Conservation (phyloP, 2,888 invertebrate genomes). For the Argyresthia goedartella region DNA sequence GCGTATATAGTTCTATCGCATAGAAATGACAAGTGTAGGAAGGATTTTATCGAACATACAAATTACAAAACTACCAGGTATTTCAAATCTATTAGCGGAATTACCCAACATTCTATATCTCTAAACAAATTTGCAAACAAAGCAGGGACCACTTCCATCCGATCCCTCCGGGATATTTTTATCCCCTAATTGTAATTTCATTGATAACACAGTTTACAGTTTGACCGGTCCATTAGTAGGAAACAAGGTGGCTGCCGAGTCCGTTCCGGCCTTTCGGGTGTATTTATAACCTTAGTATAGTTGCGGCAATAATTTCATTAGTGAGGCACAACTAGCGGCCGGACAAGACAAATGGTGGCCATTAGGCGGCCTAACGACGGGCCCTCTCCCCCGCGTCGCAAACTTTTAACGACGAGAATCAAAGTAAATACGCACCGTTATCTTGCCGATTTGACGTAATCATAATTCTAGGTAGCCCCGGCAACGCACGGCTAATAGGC, state of each 20-base stretch:
- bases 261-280: slow-evolving; percentile 52
- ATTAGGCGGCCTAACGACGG: slow-evolving; percentile 68
- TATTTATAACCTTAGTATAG: slow-evolving; percentile 70
- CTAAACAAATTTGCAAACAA: slow-evolving; percentile 28
- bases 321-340: slow-evolving; percentile 66
- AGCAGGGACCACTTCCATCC: slow-evolving; percentile 41
- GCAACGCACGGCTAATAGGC: slow-evolving; percentile 48
- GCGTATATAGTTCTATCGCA: too few species aligned
- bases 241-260: slow-evolving; percentile 56
- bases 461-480: slow-evolving; percentile 41
- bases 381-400: slow-evolving; percentile 55
- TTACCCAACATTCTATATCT: too few species aligned
- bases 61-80: too few species aligned
- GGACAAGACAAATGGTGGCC: slow-evolving; percentile 72
- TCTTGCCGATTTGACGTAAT: slow-evolving; percentile 65
- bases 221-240: slow-evolving; percentile 70
- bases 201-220: slow-evolving; percentile 71
- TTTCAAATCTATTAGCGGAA: too few species aligned
- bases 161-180: slow-evolving; percentile 53
- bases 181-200: slow-evolving; percentile 69
- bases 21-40: too few species aligned
- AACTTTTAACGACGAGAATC: slow-evolving; percentile 71
- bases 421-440: slow-evolving; percentile 68
- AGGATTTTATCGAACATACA: too few species aligned
- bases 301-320: slow-evolving; percentile 73